Percentiles rank a stretch among this genome's conserved stretches.
Conservation (phyloP, 2,113 vertebrate species). For the Pomatorhinus ruficollis region DNA sequence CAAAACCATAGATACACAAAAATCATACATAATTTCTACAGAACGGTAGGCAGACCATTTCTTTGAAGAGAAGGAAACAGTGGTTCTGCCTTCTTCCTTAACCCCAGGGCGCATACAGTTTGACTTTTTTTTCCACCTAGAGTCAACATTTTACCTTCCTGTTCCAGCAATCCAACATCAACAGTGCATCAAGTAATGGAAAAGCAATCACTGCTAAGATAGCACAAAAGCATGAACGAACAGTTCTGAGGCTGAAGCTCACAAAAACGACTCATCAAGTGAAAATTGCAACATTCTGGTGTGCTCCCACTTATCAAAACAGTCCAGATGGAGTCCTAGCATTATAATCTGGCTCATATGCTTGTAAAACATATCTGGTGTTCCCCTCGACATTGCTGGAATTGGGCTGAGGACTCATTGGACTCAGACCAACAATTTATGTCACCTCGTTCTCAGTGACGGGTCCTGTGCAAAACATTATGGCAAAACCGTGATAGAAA, state of each 20-base stretch:
- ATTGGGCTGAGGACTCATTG: not conserved
- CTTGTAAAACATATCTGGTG: not conserved
- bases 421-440: not conserved
- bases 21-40: not conserved
- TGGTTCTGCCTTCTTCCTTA: not conserved
- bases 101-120: not conserved
- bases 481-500: not conserved
- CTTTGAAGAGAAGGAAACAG: not conserved
- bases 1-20: not conserved
- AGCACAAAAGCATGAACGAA: not conserved
- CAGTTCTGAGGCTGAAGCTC: not conserved
- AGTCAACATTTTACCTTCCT: not conserved
- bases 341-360: not conserved
- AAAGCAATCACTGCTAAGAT: not conserved
- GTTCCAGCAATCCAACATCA: not conserved
- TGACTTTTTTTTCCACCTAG: not conserved
- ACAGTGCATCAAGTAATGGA: not conserved
- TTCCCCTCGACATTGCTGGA: not conserved
- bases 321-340: conserved; percentile 12
- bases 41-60: not conserved
- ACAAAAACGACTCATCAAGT: not conserved
- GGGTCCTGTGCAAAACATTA: not conserved
- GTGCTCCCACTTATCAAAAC: conserved; percentile 20
- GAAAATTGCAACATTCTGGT: not conserved
- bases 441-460: not conserved